These are phyloP conservation scores for Chinchilla lanigera DNA, from an alignment of 2,113 vertebrate species.

Conservation along the genomic window DNA sequence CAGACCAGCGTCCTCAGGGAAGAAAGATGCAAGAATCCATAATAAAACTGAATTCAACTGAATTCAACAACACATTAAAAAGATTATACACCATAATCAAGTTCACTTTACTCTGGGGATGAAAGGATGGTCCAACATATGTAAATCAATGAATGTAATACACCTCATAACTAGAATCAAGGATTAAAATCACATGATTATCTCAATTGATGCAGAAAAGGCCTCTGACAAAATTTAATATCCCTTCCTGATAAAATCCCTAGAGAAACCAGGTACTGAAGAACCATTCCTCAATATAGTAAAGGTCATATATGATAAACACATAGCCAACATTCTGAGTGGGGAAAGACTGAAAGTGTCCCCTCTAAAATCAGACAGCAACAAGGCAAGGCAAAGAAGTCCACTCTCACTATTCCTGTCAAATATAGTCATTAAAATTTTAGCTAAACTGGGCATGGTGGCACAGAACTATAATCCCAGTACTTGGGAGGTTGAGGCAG, in stretches of 20 bases:
- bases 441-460: background rate
- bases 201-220: background rate
- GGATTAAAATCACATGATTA: background rate
- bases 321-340: background rate
- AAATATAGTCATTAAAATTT: background rate
- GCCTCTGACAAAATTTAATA: background rate
- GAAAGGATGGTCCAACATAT: background rate
- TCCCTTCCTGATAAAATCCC: background rate
- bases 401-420: background rate
- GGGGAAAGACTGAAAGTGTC: background rate
- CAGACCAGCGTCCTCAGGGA: background rate
- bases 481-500: too few species aligned
- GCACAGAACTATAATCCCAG: too few species aligned
- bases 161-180: background rate
- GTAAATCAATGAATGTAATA: background rate
- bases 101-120: background rate
- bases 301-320: background rate
- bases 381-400: background rate
- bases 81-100: background rate
- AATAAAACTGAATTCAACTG: background rate
- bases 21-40: background rate
- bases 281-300: background rate
- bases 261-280: background rate
- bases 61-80: background rate
- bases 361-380: background rate